Percentiles rank a stretch among this genome's conserved stretches.
Evolutionary conservation across 2,797 vertebrate genomes (phyloP).

Genomic region (Channa striata): DNA sequence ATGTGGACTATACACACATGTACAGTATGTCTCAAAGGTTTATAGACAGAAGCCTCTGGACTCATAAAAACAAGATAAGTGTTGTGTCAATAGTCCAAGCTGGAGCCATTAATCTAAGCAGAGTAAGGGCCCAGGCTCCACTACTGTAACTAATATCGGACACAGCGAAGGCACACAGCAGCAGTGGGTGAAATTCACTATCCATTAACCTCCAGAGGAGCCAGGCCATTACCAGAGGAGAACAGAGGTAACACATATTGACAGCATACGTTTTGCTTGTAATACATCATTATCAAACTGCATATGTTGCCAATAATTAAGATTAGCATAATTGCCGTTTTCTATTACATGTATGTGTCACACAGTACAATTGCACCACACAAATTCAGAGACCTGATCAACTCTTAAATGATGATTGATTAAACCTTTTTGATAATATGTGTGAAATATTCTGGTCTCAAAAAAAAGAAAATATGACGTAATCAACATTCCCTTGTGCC

Average conservation of each 20-base stretch:
- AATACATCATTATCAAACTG: slow-evolving; percentile 34
- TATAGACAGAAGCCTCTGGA: slow-evolving; percentile 70
- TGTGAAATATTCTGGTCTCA: too few relatives aligned
- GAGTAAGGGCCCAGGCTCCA: slow-evolving; percentile 53
- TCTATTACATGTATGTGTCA: slow-evolving; percentile 26
- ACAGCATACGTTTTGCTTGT: slow-evolving; percentile 28
- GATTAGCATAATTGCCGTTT: slow-evolving; percentile 2
- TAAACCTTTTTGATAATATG: too few relatives aligned
- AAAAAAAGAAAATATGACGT: too few relatives aligned
- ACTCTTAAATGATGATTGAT: too few relatives aligned
- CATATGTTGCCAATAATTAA: slow-evolving; percentile 5
- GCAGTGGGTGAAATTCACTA: slow-evolving; percentile 57
- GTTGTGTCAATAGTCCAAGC: slow-evolving; percentile 83
- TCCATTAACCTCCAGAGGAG: slow-evolving; percentile 65
- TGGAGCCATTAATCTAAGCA: slow-evolving; percentile 77
- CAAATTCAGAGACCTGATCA: slow-evolving; percentile 24
- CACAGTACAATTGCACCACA: not conserved
- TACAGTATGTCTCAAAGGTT: slow-evolving; percentile 61
- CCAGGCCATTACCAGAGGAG: slow-evolving; percentile 54
- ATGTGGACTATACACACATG: slow-evolving; percentile 31
- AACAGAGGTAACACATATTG: slow-evolving; percentile 30
- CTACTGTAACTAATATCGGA: slow-evolving; percentile 52
- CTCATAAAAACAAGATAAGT: slow-evolving; percentile 84
- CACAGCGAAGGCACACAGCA: slow-evolving; percentile 1
- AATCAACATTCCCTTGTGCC: too few relatives aligned